Evolutionary conservation across 2,797 vertebrate genomes (phyloP).

Genomic region (Acrocephalus scirpaceus): DNA sequence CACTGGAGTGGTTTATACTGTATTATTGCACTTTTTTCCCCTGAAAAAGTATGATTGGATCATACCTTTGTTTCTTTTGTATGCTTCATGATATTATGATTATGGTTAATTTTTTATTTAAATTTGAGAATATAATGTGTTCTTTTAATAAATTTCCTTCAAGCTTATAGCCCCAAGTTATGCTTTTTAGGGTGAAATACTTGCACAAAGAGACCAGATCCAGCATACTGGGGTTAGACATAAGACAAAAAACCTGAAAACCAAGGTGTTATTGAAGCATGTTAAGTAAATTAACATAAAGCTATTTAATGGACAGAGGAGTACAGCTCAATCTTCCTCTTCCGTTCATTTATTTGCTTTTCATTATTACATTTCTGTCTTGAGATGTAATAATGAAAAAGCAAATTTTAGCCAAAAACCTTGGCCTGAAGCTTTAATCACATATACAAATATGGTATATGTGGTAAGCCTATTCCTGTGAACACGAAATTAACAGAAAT

Average conservation of each 20-base stretch:
- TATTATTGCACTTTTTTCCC: fast-evolving
- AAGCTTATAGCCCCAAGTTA: not conserved
- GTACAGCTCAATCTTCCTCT: not conserved
- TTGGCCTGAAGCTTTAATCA: not conserved
- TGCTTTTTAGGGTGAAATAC: not conserved
- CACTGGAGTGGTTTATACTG: not conserved
- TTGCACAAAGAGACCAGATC: not conserved
- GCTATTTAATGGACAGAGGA: not conserved
- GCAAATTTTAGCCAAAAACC: not conserved
- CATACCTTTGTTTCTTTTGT: not conserved
- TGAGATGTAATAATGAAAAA: not conserved
- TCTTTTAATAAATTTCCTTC: not conserved
- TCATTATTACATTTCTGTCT: not conserved
- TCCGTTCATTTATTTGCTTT: not conserved
- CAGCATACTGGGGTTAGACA: not conserved
- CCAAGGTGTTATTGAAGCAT: not conserved
- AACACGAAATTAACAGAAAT: not conserved
- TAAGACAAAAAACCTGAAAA: not conserved
- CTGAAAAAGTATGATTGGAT: not conserved
- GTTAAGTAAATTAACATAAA: not conserved
- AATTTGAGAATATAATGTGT: not conserved
- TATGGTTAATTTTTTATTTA: not conserved
- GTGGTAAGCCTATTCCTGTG: not conserved
- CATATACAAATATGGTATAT: fast-evolving
- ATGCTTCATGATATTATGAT: not conserved